Conservation (phyloP, 2,797 vertebrate genomes). For the Megalops cyprinoides region DNA sequence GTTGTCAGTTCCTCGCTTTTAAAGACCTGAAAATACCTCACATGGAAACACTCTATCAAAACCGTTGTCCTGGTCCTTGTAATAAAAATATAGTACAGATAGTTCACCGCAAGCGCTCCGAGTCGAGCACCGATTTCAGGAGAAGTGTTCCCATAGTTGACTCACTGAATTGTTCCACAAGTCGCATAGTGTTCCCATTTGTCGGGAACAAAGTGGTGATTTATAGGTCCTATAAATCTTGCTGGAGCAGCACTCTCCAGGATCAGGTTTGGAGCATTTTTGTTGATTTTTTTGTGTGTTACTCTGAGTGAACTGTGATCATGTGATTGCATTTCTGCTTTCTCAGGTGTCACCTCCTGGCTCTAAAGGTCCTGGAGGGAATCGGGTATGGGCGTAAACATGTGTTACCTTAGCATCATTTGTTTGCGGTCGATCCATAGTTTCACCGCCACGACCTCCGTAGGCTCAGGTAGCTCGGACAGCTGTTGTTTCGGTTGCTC, state of each 20-base stretch:
- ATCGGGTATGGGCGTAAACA: neutral
- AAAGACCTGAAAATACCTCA: neutral
- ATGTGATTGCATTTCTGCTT: neutral
- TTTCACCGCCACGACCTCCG: conserved; percentile 12
- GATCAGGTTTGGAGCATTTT: neutral
- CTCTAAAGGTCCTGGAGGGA: neutral
- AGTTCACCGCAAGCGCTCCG: neutral
- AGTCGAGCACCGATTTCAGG: neutral
- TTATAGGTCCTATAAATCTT: neutral
- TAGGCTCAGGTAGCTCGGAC: conserved; percentile 35
- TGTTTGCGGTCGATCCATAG: conserved; percentile 45
- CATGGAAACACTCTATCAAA: neutral
- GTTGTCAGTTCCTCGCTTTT: neutral
- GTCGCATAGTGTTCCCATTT: neutral
- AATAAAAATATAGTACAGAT: neutral
- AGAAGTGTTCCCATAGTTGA: neutral
- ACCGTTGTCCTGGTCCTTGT: neutral
- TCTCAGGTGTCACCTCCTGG: neutral
- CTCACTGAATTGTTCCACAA: conserved; percentile 7
- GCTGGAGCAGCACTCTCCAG: neutral
- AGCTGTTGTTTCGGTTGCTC: conserved; percentile 42
- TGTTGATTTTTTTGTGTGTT: neutral
- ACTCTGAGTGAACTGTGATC: neutral
- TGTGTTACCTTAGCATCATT: neutral
- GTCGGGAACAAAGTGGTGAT: neutral